Evolutionary conservation across 2,797 vertebrate genomes (phyloP).

Genomic region (Acanthis flammea): DNA sequence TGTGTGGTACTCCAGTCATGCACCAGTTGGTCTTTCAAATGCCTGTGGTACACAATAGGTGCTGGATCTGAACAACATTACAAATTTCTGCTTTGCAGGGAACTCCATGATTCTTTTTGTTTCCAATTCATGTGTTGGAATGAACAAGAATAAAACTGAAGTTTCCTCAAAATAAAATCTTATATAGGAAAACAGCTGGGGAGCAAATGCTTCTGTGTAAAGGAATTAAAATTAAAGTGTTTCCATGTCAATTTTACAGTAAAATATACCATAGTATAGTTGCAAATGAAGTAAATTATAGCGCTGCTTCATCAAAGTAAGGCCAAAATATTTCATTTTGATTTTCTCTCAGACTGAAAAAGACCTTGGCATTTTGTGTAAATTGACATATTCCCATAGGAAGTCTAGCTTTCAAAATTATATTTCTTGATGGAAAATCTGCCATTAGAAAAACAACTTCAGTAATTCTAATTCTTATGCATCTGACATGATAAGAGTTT

Average conservation of each 20-base stretch:
- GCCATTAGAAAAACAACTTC: neutral
- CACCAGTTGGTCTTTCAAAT: constrained; percentile 11
- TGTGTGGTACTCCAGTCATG: neutral
- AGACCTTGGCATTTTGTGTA: neutral
- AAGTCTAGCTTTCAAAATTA: neutral
- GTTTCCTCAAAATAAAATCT: neutral
- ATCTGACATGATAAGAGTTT: neutral
- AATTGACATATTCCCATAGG: neutral
- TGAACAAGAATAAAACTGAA: neutral
- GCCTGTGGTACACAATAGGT: neutral
- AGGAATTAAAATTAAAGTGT: neutral
- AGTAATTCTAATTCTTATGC: neutral
- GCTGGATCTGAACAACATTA: neutral
- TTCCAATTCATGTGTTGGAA: neutral
- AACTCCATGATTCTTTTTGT: neutral
- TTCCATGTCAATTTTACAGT: neutral
- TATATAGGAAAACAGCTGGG: neutral
- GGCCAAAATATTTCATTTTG: constrained; percentile 32
- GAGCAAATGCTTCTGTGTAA: neutral
- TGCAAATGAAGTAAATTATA: constrained; percentile 8
- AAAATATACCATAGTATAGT: neutral
- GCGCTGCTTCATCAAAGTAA: neutral
- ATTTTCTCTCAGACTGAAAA: neutral
- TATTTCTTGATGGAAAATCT: constrained; percentile 8
- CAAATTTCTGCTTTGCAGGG: neutral